phyloP scores from a whole-genome alignment of 37 sponge, comb jelly and placozoan genomes.

The Beroe ovata region DNA sequence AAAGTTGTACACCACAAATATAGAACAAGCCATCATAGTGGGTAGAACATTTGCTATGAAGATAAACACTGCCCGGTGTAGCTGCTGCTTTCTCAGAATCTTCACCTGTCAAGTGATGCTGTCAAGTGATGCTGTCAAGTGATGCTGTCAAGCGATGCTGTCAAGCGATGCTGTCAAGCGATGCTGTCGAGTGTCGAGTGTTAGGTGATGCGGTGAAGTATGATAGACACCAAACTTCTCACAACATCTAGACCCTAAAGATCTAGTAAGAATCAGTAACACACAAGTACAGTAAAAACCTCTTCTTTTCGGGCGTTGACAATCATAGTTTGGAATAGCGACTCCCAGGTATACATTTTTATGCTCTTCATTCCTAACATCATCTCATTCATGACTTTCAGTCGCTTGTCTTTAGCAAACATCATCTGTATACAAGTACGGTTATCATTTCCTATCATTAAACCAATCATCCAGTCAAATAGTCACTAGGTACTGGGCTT shows the following conservation, averaged over 20 bases:
- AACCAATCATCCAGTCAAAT: too few species aligned
- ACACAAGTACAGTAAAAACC: neutral
- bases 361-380: slow-evolving; percentile 67
- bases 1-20: slow-evolving; percentile 39
- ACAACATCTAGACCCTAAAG: too few species aligned
- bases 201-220: too few species aligned
- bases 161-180: too few species aligned
- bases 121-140: too few species aligned
- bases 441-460: too few species aligned
- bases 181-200: too few species aligned
- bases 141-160: too few species aligned
- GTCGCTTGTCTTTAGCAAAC: slow-evolving; percentile 56
- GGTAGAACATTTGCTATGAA: slow-evolving; percentile 37
- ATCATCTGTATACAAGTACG: slow-evolving; percentile 32
- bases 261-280: too few species aligned
- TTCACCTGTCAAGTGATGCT: too few species aligned
- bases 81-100: slow-evolving; percentile 26
- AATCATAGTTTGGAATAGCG: neutral
- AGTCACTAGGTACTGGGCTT: too few species aligned
- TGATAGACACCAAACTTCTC: too few species aligned
- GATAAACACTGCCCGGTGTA: slow-evolving; percentile 27
- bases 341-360: slow-evolving; percentile 70
- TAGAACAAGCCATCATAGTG: slow-evolving; percentile 54
- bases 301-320: slow-evolving; percentile 35
- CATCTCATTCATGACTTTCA: slow-evolving; percentile 66